A percentile compares a stretch with the other conserved stretches of the same genome.
These are phyloP conservation scores for Dascillus cervinus DNA, from an alignment of 2,888 invertebrate genomes.

Conservation along the genomic window DNA sequence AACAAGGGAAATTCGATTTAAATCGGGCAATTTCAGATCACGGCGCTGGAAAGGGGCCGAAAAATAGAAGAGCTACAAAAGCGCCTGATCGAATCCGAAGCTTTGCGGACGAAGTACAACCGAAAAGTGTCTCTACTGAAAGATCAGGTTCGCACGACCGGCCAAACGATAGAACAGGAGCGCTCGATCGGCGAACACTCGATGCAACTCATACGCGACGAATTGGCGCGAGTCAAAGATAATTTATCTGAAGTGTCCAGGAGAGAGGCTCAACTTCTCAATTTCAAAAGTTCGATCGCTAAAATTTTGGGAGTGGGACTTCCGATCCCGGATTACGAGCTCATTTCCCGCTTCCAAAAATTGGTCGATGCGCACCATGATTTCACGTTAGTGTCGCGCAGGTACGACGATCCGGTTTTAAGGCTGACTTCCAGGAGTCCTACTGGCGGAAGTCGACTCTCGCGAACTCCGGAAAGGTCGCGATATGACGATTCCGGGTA, in stretches of 20 bases:
- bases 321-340: slow-evolving; percentile 53
- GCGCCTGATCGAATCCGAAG: slow-evolving; percentile 72
- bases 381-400: slow-evolving; percentile 73
- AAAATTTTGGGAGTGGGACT: slow-evolving; percentile 48
- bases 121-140: slow-evolving; percentile 64
- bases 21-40: slow-evolving; percentile 68
- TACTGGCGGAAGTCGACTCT: slow-evolving; percentile 45
- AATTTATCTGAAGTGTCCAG: slow-evolving; percentile 66
- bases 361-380: slow-evolving; percentile 81
- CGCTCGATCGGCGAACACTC: slow-evolving; percentile 63
- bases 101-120: slow-evolving; percentile 65
- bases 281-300: slow-evolving; percentile 56
- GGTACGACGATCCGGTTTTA: slow-evolving; percentile 56
- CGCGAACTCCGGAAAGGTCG: slow-evolving; percentile 46
- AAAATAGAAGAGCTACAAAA: slow-evolving; percentile 79
- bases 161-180: slow-evolving; percentile 64
- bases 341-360: slow-evolving; percentile 64
- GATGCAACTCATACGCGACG: slow-evolving; percentile 63
- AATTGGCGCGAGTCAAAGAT: slow-evolving; percentile 66
- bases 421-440: slow-evolving; percentile 48
- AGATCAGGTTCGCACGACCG: slow-evolving; percentile 60
- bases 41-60: slow-evolving; percentile 72
- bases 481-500: slow-evolving; percentile 68
- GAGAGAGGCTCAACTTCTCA: slow-evolving; percentile 69
- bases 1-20: too few relatives aligned